Evolutionary conservation across 2,888 invertebrate species (phyloP).

Genomic region (Drosophila neoperkinsi): DNA sequence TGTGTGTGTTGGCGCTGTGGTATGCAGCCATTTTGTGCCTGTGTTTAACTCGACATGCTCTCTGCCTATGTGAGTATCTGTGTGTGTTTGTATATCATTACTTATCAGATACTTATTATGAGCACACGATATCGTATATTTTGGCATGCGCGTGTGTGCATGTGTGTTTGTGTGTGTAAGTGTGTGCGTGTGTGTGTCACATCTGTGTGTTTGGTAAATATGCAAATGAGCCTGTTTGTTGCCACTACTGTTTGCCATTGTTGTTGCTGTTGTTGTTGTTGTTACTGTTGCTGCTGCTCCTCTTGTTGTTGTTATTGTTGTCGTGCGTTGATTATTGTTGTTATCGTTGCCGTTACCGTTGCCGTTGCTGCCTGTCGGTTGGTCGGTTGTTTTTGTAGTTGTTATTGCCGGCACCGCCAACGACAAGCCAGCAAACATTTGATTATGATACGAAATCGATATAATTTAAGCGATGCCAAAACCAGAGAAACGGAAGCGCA

Average conservation of each 20-base stretch:
- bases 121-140: slow-evolving; percentile 82
- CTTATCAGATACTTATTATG: slow-evolving; percentile 83
- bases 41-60: slow-evolving; percentile 58
- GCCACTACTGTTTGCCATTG: slow-evolving; percentile 80
- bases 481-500: slow-evolving; percentile 61
- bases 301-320: slow-evolving; percentile 61
- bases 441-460: slow-evolving; percentile 82
- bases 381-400: slow-evolving; percentile 69
- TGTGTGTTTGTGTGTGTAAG: slow-evolving; percentile 9
- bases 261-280: slow-evolving; percentile 67
- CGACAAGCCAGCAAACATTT: slow-evolving; percentile 80
- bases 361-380: slow-evolving; percentile 19
- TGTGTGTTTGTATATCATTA: slow-evolving; percentile 80
- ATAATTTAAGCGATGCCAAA: slow-evolving; percentile 80
- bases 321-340: slow-evolving; percentile 78
- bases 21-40: slow-evolving; percentile 77
- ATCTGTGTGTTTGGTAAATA: slow-evolving; percentile 79
- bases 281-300: slow-evolving; percentile 37
- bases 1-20: slow-evolving; percentile 62
- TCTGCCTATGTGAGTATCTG: slow-evolving; percentile 36
- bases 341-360: slow-evolving; percentile 55
- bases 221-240: slow-evolving; percentile 81
- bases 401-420: slow-evolving; percentile 72
- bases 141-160: slow-evolving; percentile 53
- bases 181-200: slow-evolving; percentile 42